Conservation (phyloP, 2,888 invertebrate species). For the Drosophila melanocephala region DNA sequence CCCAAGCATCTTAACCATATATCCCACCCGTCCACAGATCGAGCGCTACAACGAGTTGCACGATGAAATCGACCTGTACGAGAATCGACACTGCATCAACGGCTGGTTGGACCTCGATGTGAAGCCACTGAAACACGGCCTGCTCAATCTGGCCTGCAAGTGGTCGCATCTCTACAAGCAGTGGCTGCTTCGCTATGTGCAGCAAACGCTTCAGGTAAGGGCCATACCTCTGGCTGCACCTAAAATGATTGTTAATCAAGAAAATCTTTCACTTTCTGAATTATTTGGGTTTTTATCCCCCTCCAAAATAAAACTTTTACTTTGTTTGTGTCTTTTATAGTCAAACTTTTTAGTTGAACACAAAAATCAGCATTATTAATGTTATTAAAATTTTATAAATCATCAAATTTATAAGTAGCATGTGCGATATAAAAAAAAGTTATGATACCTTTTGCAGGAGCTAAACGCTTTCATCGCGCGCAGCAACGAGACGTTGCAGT, state of each 20-base stretch:
- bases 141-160: constrained; percentile 94
- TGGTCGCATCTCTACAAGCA: constrained; percentile 96
- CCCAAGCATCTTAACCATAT: constrained; percentile 26
- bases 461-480: constrained; percentile 92
- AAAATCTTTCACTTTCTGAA: background rate
- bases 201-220: constrained; percentile 87
- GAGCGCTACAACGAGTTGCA: constrained; percentile 83
- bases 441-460: constrained; percentile 86
- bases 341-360: background rate
- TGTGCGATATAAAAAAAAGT: background rate
- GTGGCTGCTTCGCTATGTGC: constrained; percentile 93
- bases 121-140: constrained; percentile 92
- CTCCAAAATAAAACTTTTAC: background rate
- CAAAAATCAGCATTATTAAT: background rate
- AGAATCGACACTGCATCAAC: constrained; percentile 88
- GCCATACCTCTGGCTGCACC: background rate
- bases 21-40: constrained; percentile 68
- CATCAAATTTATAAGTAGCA: background rate
- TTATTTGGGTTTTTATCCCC: background rate
- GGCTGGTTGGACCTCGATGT: constrained; percentile 93
- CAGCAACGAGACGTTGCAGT: constrained; percentile 90
- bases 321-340: background rate
- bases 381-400: background rate
- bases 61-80: constrained; percentile 80
- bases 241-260: background rate